Evolutionary conservation across 2,113 vertebrate species (phyloP).

Genomic region (Noctilio leporinus): DNA sequence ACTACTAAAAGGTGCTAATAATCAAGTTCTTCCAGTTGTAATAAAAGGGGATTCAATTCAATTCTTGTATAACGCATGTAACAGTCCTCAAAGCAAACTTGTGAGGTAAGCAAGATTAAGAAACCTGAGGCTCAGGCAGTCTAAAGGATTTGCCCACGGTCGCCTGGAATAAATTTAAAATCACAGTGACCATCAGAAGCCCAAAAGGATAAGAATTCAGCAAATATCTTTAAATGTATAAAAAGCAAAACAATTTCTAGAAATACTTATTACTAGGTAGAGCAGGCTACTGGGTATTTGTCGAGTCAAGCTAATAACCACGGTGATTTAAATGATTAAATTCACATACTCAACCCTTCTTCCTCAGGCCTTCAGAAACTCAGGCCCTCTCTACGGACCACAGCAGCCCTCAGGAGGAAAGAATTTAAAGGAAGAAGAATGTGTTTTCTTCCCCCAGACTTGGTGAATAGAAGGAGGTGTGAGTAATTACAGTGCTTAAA

Average conservation of each 20-base stretch:
- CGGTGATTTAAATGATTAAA: background rate
- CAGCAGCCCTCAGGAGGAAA: background rate
- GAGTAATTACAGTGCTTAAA: background rate
- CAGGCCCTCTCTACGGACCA: background rate
- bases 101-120: background rate
- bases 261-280: background rate
- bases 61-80: background rate
- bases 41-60: background rate
- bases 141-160: background rate
- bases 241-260: background rate
- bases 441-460: background rate
- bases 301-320: background rate
- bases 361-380: background rate
- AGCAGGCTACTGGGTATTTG: background rate
- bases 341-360: background rate
- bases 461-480: background rate
- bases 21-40: background rate
- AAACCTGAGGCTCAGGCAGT: background rate
- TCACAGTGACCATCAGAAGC: background rate
- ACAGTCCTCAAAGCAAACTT: background rate
- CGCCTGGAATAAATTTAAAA: background rate
- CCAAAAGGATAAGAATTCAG: background rate
- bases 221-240: background rate
- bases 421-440: background rate
- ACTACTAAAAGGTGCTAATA: background rate